phyloP scores from a whole-genome alignment of 2,113 vertebrate species.

The Gorilla gorilla region DNA sequence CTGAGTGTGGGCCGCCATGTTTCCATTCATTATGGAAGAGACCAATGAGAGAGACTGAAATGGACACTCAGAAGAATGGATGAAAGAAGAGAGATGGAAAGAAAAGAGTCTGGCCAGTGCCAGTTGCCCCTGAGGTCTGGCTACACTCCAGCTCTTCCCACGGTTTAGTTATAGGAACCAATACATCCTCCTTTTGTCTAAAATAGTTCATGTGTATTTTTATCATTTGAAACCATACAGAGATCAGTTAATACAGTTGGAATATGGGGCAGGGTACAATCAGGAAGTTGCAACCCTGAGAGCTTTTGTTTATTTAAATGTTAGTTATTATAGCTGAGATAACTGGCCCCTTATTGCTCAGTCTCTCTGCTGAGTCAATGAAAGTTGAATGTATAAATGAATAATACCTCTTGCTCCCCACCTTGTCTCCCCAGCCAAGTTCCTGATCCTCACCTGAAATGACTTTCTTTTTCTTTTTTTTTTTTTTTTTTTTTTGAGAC shows the following conservation, averaged over 20 bases:
- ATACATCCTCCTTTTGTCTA: background rate
- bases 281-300: background rate
- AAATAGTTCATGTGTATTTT: background rate
- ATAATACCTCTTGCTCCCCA: background rate
- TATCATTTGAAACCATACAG: background rate
- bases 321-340: background rate
- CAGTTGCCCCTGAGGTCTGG: background rate
- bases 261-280: background rate
- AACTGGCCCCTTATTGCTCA: background rate
- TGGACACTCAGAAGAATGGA: background rate
- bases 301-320: background rate
- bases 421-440: background rate
- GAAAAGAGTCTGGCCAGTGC: background rate
- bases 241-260: background rate
- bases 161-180: background rate
- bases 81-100: background rate
- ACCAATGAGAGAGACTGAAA: background rate
- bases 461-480: too few species aligned
- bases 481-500: too few species aligned
- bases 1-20: background rate
- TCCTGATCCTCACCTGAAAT: background rate
- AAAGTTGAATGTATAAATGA: background rate
- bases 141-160: background rate
- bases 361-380: background rate
- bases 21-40: background rate